Evolutionary conservation across 2,888 invertebrate species (phyloP).

Genomic region (Pheosia gnoma): DNA sequence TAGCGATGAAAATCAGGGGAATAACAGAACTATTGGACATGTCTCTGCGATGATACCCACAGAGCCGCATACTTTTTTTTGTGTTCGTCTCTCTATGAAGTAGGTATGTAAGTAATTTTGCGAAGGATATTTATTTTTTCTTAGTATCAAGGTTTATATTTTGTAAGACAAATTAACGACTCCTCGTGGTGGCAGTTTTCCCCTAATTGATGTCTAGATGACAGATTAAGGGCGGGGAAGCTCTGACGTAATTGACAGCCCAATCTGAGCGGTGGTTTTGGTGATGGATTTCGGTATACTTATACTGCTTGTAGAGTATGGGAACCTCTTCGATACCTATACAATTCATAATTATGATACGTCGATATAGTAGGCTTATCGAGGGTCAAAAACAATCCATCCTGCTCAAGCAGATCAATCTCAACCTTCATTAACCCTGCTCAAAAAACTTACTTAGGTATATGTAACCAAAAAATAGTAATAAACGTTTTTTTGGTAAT

Average conservation of each 20-base stretch:
- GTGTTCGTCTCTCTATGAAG: background rate
- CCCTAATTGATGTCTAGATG: slow-evolving; percentile 80
- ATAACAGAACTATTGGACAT: slow-evolving; percentile 34
- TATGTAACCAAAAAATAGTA: background rate
- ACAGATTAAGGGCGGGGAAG: slow-evolving; percentile 75
- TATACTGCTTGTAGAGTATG: slow-evolving; percentile 13
- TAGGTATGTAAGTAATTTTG: slow-evolving; percentile 25
- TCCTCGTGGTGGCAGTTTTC: slow-evolving; percentile 65
- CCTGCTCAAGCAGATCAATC: background rate
- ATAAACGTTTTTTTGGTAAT: too few species aligned
- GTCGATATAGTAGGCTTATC: background rate
- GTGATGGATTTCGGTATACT: slow-evolving; percentile 60
- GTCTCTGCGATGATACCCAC: slow-evolving; percentile 22
- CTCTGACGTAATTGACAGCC: slow-evolving; percentile 80
- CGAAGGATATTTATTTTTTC: slow-evolving; percentile 19
- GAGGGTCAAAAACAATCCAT: background rate
- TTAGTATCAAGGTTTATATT: slow-evolving; percentile 42
- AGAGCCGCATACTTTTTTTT: background rate
- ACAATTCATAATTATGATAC: background rate
- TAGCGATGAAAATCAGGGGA: slow-evolving; percentile 38
- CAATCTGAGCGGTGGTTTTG: slow-evolving; percentile 69
- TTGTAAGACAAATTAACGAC: slow-evolving; percentile 68
- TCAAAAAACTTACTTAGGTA: too few species aligned
- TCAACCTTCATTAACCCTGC: background rate
- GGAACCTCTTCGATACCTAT: background rate